Evolutionary conservation across 92 coral and sea anemone genomes (phyloP), one percentile per base, ranked within the genome.

Genomic region (Zoanthus gigantus): DNA sequence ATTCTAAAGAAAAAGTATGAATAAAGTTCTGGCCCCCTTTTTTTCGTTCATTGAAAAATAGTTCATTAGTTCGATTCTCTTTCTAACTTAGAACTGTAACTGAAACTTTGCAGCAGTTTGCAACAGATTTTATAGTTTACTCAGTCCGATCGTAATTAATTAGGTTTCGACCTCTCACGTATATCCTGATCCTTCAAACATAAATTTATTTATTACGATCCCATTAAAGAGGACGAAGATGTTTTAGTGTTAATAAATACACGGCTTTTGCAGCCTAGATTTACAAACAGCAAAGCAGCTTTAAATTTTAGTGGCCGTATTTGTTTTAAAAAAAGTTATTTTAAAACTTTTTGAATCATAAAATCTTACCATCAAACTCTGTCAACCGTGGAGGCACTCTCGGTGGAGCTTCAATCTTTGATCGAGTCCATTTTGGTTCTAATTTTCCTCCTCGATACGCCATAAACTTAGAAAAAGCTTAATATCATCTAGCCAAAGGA

Each of bases 401-500:
- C 63, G 98, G 85, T 0, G 85, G 96, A 69, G 88, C 78, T n/a
- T 95, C 98, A 30, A 95, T 86, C 73, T 88, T 95, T 52, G 98
- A 93, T 76, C 93, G 95, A 6, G 98, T 95, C 98, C 98, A 95
- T 87, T 92, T 95, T 48, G 98, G 71, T 8, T 86, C 90, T 8
- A 87, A 69, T 57, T 89, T 95, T 63, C 61, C 78, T 65, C 78
- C 57, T 82, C 90, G 72, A 76, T 14, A 74, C 52, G 89, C 90
- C 90, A 86, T 90, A 68, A 44, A 53, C 45, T 54, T n/a, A 42
- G 54, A 5, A 67, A 76, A 76, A 28, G 42, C 16, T 75, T 61
- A 23, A 23, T 12, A 15, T 56, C 45, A 14, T 29, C 75, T 80
- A 80, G 50, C 74, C 85, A 65, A 37, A 42, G 60, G 60, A 80